These are phyloP conservation scores for Paraescarpia echinospica DNA, from an alignment of 1,140 invertebrate species.

Conservation along the genomic window DNA sequence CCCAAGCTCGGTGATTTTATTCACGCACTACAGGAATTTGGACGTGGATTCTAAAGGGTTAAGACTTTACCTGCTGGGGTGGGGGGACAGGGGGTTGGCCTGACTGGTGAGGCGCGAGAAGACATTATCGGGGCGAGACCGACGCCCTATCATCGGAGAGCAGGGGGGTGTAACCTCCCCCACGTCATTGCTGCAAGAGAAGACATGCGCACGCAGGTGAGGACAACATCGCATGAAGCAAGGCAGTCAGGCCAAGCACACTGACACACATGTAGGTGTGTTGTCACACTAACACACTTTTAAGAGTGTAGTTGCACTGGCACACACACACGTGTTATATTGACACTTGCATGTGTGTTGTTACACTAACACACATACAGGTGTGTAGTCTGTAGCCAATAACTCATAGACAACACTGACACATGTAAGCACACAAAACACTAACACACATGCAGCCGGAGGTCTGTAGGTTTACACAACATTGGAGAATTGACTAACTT, in stretches of 20 bases:
- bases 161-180: slow-evolving; percentile 42
- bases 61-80: slow-evolving; percentile 48
- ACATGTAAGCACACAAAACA: background rate
- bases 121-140: slow-evolving; percentile 72
- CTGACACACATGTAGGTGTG: background rate
- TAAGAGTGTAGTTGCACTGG: background rate
- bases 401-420: background rate
- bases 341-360: background rate
- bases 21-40: no score
- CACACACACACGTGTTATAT: background rate
- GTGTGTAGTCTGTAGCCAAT: background rate
- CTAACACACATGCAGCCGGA: background rate
- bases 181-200: slow-evolving; percentile 18
- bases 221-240: background rate
- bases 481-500: no score
- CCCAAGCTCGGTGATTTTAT: no score
- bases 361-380: background rate
- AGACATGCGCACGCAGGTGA: background rate
- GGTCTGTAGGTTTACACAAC: no score
- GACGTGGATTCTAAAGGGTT: no score
- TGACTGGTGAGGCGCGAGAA: slow-evolving; percentile 78
- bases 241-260: background rate
- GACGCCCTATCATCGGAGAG: slow-evolving; percentile 43
- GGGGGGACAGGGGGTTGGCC: slow-evolving; percentile 54
- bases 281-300: background rate